Percentiles rank a stretch among this genome's conserved stretches.
These are phyloP conservation scores for Drosophila barbarae DNA, from an alignment of 2,888 invertebrate species.

Conservation along the genomic window DNA sequence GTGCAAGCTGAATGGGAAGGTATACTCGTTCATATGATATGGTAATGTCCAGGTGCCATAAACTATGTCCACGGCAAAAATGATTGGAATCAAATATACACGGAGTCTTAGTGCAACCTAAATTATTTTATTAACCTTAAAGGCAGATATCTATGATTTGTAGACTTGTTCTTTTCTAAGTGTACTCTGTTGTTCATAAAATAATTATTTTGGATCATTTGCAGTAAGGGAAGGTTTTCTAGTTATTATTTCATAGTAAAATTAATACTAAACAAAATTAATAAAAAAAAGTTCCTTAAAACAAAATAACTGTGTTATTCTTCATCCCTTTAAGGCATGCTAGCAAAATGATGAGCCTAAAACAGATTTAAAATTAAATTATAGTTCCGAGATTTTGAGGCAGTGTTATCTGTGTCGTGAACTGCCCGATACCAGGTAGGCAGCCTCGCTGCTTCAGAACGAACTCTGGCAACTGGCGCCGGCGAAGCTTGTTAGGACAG, in stretches of 20 bases:
- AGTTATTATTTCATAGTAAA: no score
- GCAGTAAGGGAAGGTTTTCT: not conserved
- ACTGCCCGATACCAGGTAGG: not conserved
- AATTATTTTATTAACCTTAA: not conserved
- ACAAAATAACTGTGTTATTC: not conserved
- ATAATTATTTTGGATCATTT: not conserved
- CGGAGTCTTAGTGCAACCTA: not conserved
- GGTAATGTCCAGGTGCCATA: conserved; percentile 27
- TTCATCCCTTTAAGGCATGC: not conserved
- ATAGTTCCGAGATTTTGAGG: not conserved
- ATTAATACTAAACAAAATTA: no score
- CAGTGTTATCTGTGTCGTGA: not conserved
- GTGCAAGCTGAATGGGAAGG: conserved; percentile 16
- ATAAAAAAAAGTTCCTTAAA: not conserved
- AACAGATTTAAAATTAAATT: not conserved
- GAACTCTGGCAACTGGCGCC: conserved; percentile 18
- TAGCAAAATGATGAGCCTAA: not conserved
- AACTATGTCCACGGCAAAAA: conserved; percentile 3
- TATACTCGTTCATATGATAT: conserved; percentile 31
- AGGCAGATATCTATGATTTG: not conserved
- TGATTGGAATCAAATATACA: not conserved
- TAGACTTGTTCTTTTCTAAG: no score
- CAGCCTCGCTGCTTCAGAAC: not conserved
- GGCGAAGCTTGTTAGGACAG: conserved; percentile 36
- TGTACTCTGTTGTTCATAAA: no score